Evolutionary conservation across 2,113 vertebrate species (phyloP), one percentile per base, ranked within the genome.

Genomic region (Podilymbus podiceps): DNA sequence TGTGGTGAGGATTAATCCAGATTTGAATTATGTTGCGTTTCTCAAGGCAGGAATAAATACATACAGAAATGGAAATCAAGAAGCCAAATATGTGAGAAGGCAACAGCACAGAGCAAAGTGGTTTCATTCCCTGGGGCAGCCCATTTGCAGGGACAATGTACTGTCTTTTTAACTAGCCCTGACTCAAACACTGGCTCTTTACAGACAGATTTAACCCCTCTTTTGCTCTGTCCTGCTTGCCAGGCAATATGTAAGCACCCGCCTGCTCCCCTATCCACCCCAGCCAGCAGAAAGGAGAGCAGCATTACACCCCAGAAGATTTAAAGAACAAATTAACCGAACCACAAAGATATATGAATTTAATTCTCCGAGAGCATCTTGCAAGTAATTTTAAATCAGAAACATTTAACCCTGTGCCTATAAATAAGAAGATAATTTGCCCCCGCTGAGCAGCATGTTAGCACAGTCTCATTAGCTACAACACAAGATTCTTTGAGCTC

Each of bases 31-130:
- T n/a, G 6, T 21, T 63, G n/a, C 31, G 80, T 62, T 95, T 68
- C 46, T 44, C 93, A 68, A 87, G 82, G 78, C 23, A 91, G 90
- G 75, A 96, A 96, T 92, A 95, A 95, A 95, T 85, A 90, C 31
- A 75, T 55, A 44, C 58, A 97, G 91, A 94, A 96, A 69, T 63
- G 77, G 89, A 96, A 97, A 95, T 28, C 11, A 42, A 92, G 91
- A 90, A 97, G 91, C 93, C 89, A 93, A 90, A 80, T 56, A 88
- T 46, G 79, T 71, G 79, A 95, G 91, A 69, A 93, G 78, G 86
- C 84, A 85, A 42, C 46, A 79, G 49, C 19, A 31, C 28, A 69
- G 82, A 66, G 55, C 2, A 1, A 46, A 92, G 56, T 15, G 38
- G 52, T 19, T 77, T 66, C 15, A 64, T 71, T 62, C 73, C 78